phyloP scores from a whole-genome alignment of 23 tunicate species.

The Corella eumyota region DNA sequence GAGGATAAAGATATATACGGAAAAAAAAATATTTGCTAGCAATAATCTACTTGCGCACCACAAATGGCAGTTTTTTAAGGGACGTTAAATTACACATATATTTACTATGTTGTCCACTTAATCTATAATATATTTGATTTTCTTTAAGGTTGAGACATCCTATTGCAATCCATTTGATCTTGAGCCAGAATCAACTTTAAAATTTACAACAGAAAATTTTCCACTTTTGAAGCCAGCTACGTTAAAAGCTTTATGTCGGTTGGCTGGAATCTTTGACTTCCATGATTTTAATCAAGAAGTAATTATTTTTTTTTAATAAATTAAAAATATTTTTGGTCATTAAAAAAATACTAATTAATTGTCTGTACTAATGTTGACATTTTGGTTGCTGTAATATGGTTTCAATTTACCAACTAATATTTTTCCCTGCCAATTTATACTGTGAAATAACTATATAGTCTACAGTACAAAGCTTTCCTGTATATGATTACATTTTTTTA shows the following conservation, averaged over 20 bases:
- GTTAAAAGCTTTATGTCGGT: slow-evolving; percentile 19
- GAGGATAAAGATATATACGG: too few species aligned
- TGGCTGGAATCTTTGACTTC: slow-evolving; percentile 24
- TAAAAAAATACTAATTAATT: background rate
- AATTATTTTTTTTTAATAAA: background rate
- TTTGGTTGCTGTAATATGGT: background rate
- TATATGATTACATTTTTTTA: too few species aligned
- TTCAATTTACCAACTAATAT: background rate
- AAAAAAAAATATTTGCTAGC: too few species aligned
- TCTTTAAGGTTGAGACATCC: slow-evolving; percentile 20
- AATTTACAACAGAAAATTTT: slow-evolving; percentile 31
- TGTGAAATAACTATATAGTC: too few species aligned
- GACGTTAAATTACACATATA: too few species aligned
- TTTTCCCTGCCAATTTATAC: too few species aligned
- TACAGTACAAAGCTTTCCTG: too few species aligned
- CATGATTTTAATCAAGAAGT: background rate
- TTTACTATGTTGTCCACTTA: too few species aligned
- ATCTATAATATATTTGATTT: too few species aligned
- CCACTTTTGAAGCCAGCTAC: slow-evolving; percentile 39
- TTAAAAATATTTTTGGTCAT: background rate
- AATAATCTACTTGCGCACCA: too few species aligned
- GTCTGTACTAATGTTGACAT: background rate
- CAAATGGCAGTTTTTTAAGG: too few species aligned
- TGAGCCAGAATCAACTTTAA: slow-evolving; percentile 16
- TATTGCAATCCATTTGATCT: slow-evolving; percentile 16